A percentile compares a stretch with the other conserved stretches of the same genome.
Conservation (phyloP, 1,140 invertebrate genomes). For the Hylaeus volcanicus region DNA sequence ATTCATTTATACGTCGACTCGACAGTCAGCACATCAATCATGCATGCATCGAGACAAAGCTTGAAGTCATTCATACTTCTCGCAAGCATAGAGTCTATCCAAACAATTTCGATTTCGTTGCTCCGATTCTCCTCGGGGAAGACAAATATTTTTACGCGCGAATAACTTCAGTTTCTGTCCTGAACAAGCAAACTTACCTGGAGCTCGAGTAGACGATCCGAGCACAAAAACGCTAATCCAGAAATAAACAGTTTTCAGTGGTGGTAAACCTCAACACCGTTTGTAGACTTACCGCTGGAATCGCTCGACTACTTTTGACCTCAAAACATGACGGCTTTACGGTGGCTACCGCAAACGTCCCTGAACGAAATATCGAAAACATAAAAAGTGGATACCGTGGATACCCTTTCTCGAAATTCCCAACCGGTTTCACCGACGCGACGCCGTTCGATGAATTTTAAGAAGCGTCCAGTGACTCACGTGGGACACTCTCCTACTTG, state of each 20-base stretch:
- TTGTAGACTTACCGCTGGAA: background rate
- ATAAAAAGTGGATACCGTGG: conserved; percentile 4
- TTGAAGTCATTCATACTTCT: no score
- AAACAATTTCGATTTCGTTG: no score
- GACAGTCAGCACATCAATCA: no score
- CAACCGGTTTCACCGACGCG: background rate
- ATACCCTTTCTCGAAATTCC: conserved; percentile 28
- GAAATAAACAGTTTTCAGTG: background rate
- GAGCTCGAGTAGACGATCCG: background rate
- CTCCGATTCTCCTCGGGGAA: no score
- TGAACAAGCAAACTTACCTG: no score
- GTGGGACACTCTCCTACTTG: conserved; percentile 1
- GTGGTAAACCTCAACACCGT: background rate
- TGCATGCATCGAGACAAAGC: no score
- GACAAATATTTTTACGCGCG: no score
- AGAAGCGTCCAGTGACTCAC: conserved; percentile 46
- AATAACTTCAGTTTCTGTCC: no score
- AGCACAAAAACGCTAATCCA: background rate
- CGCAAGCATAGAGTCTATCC: no score
- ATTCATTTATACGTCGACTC: no score
- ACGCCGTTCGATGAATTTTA: conserved; percentile 28
- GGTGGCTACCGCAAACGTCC: conserved; percentile 15
- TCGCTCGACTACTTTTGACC: background rate
- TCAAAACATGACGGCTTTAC: background rate
- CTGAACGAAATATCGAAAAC: background rate